These are phyloP conservation scores for Andrena minutula DNA, from an alignment of 2,888 invertebrate species.

Conservation along the genomic window DNA sequence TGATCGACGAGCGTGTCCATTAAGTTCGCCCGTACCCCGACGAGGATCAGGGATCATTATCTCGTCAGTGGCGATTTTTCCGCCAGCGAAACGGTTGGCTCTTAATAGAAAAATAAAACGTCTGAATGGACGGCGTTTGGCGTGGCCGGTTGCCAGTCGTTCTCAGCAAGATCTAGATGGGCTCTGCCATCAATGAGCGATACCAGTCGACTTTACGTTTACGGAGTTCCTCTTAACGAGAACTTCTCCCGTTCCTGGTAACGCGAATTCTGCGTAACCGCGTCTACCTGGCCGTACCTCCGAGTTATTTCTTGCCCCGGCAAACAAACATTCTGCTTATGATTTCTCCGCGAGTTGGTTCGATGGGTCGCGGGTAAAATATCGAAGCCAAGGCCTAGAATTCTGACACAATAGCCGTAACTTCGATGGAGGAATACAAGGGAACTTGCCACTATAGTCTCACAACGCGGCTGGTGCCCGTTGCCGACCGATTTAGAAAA, in stretches of 20 bases:
- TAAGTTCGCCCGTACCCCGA: background rate
- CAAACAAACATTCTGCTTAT: conserved; percentile 47
- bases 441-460: too few relatives aligned
- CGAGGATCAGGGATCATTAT: conserved; percentile 22
- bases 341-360: conserved; percentile 35
- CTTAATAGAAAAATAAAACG: conserved; percentile 31
- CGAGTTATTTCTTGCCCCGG: conserved; percentile 46
- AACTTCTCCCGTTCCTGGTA: conserved; percentile 74
- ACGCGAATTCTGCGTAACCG: conserved; percentile 76
- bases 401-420: too few relatives aligned
- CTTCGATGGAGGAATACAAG: too few relatives aligned
- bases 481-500: background rate
- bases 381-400: too few relatives aligned
- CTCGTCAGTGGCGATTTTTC: conserved; percentile 17
- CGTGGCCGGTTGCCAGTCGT: conserved; percentile 16
- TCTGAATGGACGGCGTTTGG: conserved; percentile 13
- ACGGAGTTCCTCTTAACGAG: conserved; percentile 78
- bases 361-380: background rate
- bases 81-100: background rate
- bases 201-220: conserved; percentile 74
- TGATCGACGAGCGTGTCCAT: background rate
- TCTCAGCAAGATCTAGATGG: conserved; percentile 56
- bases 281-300: conserved; percentile 53
- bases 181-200: conserved; percentile 74
- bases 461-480: background rate